Evolutionary conservation across 1,140 invertebrate species (phyloP).

Genomic region (Dermatophagoides farinae): DNA sequence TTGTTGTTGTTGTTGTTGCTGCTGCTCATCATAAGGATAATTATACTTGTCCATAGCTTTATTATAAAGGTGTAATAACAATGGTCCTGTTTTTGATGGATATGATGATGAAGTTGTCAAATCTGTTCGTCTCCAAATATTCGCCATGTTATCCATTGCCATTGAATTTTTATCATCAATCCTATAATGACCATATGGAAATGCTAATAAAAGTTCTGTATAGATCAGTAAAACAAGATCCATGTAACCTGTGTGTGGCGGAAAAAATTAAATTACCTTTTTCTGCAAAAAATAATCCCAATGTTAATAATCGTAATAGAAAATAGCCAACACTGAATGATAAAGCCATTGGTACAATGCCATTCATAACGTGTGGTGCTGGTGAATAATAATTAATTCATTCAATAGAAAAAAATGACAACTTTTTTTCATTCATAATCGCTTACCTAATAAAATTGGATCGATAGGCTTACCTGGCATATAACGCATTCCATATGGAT

Average conservation of each 20-base stretch:
- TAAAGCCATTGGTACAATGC: background rate
- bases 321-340: conserved; percentile 8
- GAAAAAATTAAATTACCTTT: background rate
- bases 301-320: background rate
- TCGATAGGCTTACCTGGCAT: background rate
- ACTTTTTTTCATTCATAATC: background rate
- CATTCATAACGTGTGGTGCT: background rate
- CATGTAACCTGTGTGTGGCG: no score
- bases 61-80: no score
- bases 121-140: no score
- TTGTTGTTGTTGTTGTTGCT: background rate
- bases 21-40: background rate
- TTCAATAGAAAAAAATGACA: background rate
- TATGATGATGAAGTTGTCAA: no score
- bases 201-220: no score
- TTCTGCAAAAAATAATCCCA: background rate
- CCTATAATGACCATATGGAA: background rate
- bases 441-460: background rate
- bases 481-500: background rate
- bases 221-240: no score
- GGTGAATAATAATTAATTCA: background rate
- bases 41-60: no score
- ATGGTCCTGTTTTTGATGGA: no score
- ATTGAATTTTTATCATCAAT: background rate
- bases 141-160: no score